phyloP scores from a whole-genome alignment of 2,113 vertebrate genomes.

The Engystomops pustulosus region DNA sequence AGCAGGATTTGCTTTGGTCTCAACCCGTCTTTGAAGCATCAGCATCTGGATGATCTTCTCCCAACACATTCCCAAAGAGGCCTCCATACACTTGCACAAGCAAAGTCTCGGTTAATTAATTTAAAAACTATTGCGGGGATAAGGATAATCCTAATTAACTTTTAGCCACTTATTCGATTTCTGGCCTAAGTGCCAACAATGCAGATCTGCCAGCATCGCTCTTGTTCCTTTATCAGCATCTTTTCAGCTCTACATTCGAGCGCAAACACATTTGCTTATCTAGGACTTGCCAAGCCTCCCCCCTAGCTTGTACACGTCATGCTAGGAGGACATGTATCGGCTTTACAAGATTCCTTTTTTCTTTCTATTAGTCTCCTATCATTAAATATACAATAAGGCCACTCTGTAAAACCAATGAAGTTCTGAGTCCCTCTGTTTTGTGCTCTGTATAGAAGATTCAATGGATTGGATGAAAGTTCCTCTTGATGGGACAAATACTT shows the following conservation, averaged over 20 bases:
- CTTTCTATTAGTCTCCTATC: background rate
- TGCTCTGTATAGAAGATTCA: background rate
- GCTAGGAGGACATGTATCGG: background rate
- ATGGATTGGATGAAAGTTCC: background rate
- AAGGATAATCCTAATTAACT: slow-evolving; percentile 60
- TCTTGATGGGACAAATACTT: background rate
- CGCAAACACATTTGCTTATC: slow-evolving; percentile 41
- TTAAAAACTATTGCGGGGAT: slow-evolving; percentile 53
- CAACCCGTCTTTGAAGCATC: slow-evolving; percentile 9
- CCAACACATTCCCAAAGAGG: slow-evolving; percentile 34
- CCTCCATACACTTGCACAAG: slow-evolving; percentile 47
- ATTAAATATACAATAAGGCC: slow-evolving; percentile 4
- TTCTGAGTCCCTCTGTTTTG: background rate
- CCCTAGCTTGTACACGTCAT: slow-evolving; percentile 4
- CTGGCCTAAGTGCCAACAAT: slow-evolving; percentile 33
- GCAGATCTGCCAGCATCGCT: slow-evolving; percentile 31
- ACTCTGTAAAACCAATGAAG: background rate
- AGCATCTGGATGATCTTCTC: slow-evolving; percentile 24
- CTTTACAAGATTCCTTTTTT: background rate
- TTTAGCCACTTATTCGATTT: slow-evolving; percentile 57
- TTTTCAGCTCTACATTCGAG: slow-evolving; percentile 38
- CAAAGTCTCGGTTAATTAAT: slow-evolving; percentile 53
- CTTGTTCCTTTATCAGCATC: slow-evolving; percentile 54
- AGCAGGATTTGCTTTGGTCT: slow-evolving; percentile 14
- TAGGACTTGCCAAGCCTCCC: slow-evolving; percentile 25